A percentile compares a stretch with the other conserved stretches of the same genome.
These are phyloP conservation scores for Eilema sororculum DNA, from an alignment of 2,888 invertebrate species.

Conservation along the genomic window DNA sequence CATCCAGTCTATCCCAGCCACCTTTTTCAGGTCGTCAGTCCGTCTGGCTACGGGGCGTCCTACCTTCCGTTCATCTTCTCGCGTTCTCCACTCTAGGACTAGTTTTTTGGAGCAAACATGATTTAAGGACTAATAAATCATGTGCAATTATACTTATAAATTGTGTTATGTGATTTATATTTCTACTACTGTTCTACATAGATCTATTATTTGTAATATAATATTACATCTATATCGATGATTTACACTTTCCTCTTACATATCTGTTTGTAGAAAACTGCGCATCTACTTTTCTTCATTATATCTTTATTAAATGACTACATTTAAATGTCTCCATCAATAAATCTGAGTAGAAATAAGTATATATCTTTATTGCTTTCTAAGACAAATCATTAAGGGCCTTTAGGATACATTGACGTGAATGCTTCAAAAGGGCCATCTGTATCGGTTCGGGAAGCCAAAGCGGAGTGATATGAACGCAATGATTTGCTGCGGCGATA, in stretches of 20 bases:
- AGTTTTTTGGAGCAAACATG: too few species aligned
- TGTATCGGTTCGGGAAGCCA: constrained; percentile 46
- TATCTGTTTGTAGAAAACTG: too few species aligned
- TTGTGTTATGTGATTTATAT: too few species aligned
- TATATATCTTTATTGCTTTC: constrained; percentile 11
- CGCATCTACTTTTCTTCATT: too few species aligned
- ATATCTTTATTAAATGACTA: neutral
- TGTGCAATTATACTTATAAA: too few species aligned
- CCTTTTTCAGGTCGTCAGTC: too few species aligned
- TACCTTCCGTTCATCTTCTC: too few species aligned
- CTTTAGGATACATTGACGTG: constrained; percentile 32
- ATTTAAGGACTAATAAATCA: too few species aligned
- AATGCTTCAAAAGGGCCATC: constrained; percentile 30
- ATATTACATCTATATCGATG: neutral
- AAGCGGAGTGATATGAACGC: constrained; percentile 67
- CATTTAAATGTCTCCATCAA: neutral
- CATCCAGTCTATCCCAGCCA: too few species aligned
- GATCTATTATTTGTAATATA: neutral
- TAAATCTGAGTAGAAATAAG: neutral
- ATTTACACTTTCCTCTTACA: neutral
- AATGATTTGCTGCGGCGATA: constrained; percentile 80
- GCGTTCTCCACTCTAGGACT: too few species aligned
- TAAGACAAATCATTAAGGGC: constrained; percentile 30
- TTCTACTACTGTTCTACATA: neutral
- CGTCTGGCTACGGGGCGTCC: too few species aligned